phyloP scores from a whole-genome alignment of 2,113 vertebrate genomes.

The Ardeotis arabs region DNA sequence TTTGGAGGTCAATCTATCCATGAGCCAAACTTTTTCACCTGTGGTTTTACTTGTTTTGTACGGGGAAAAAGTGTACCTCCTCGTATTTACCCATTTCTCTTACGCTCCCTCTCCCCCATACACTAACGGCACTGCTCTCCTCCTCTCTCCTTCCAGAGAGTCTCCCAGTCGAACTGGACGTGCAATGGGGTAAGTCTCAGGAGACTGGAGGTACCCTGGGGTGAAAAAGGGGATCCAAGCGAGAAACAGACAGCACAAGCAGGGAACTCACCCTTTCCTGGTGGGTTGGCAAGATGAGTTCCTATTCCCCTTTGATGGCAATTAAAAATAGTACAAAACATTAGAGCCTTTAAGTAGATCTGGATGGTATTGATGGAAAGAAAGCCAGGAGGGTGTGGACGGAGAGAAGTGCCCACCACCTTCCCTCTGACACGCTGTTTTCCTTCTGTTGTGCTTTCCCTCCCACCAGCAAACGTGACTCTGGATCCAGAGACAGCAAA shows the following conservation, averaged over 20 bases:
- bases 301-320: background rate
- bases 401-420: background rate
- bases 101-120: background rate
- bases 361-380: background rate
- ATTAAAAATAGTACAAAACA: background rate
- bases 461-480: background rate
- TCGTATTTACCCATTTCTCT: background rate
- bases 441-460: background rate
- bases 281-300: background rate
- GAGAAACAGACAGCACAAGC: background rate
- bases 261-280: background rate
- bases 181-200: background rate
- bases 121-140: background rate
- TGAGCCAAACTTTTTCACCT: background rate
- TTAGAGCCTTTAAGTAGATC: background rate
- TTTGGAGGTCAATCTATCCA: background rate
- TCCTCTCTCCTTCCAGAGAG: background rate
- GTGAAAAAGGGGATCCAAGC: background rate
- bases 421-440: background rate
- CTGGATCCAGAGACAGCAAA: background rate
- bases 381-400: too few species aligned
- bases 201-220: background rate
- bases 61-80: background rate
- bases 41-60: background rate
- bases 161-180: background rate